phyloP scores from a whole-genome alignment of 2,888 invertebrate species.

The Zeuzera pyrina region DNA sequence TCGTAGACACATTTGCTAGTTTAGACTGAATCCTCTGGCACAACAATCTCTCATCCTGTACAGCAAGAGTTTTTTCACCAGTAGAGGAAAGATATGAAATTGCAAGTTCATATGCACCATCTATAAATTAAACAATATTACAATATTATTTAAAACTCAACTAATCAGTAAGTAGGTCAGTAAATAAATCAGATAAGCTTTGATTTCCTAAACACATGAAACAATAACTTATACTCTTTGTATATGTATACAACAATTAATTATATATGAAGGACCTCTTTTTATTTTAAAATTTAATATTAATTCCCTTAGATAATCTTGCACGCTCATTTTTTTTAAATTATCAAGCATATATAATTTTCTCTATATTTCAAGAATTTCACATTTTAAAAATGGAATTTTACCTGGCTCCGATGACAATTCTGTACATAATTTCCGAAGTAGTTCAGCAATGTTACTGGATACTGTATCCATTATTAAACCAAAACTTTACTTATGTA shows the following conservation, averaged over 20 bases:
- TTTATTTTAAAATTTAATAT: constrained; percentile 22
- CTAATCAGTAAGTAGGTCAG: no score
- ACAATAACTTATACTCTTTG: not conserved
- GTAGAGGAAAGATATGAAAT: constrained; percentile 55
- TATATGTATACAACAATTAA: constrained; percentile 2
- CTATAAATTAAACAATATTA: constrained; percentile 26
- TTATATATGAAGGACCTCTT: constrained; percentile 17
- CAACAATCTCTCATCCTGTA: constrained; percentile 50
- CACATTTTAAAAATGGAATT: constrained; percentile 29
- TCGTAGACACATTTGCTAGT: constrained; percentile 34
- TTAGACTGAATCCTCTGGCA: constrained; percentile 55
- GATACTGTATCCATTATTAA: no score
- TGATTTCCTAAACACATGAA: no score
- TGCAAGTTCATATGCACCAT: constrained; percentile 61
- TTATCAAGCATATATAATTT: not conserved
- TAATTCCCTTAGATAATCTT: constrained; percentile 26
- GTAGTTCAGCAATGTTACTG: constrained; percentile 39
- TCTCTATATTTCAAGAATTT: not conserved
- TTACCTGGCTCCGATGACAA: constrained; percentile 59
- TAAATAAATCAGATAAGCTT: no score
- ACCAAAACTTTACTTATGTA: no score
- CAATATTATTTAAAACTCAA: no score
- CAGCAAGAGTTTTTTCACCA: constrained; percentile 33
- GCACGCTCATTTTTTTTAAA: not conserved
- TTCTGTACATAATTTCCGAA: constrained; percentile 54